These are phyloP conservation scores for Sarcoramphus papa DNA, from an alignment of 2,797 vertebrate species.

Conservation along the genomic window DNA sequence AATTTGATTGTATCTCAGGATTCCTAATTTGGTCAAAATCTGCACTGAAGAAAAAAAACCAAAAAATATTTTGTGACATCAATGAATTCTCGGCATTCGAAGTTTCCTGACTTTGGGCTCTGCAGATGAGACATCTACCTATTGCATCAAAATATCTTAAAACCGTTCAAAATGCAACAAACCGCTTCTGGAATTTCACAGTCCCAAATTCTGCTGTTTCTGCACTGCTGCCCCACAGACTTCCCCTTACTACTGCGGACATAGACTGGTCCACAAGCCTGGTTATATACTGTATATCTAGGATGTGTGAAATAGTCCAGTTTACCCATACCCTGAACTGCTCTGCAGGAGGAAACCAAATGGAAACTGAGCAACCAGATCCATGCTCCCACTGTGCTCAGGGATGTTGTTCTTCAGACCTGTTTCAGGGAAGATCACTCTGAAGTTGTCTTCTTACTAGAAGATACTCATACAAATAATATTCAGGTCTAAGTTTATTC, in stretches of 20 bases:
- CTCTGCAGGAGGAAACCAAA: background rate
- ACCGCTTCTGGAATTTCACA: background rate
- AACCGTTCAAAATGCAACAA: background rate
- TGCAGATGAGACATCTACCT: background rate
- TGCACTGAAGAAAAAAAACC: accelerated
- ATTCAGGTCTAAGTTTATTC: background rate
- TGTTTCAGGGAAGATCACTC: background rate
- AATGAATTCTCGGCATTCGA: background rate
- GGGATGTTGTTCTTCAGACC: background rate
- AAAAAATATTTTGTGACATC: background rate
- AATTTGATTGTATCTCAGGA: background rate
- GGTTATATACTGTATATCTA: background rate
- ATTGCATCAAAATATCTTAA: background rate
- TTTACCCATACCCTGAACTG: background rate
- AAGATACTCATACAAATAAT: background rate
- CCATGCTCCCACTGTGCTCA: background rate
- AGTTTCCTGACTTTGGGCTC: background rate
- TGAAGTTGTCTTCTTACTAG: background rate
- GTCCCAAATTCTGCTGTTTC: background rate
- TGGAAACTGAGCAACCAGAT: background rate
- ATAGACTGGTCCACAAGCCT: background rate
- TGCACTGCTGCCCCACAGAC: background rate
- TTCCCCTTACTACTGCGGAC: background rate
- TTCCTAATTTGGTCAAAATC: background rate
- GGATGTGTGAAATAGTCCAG: background rate